Evolutionary conservation across 2,797 vertebrate genomes (phyloP), one percentile per base, ranked within the genome.

Genomic region (Pipistrellus pygmaeus): DNA sequence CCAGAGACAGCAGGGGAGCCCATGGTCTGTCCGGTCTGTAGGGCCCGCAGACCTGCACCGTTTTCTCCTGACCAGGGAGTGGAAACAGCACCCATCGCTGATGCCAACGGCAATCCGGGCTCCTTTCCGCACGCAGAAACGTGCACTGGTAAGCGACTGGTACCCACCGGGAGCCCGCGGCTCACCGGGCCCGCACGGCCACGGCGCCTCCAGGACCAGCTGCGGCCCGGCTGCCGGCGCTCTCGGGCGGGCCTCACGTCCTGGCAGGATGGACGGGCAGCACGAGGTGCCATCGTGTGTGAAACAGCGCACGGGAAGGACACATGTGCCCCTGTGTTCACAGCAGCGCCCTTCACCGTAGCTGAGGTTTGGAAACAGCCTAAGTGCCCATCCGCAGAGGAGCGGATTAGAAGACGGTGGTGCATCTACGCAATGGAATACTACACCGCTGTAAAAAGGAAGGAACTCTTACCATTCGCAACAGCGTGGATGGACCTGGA

Each of bases 1-100:
- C 55, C 21, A 91, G 92, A 92, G 86, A 94, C 38, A 35, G 73
- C 11, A 78, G 84, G 51, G 53, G 14, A 73, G 85, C 8, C 85
- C 55, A n/a, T 81, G 60, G 71, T 88, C 73, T 91, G 21, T 78
- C 48, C 20, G 11, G 12, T 69, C 82, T 53, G 32, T 18, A 53
- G 44, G 62, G 77, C 44, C 83, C 84, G 48, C 17, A 23, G 60
- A 81, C 83, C 35, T 57, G 78, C 57, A 69, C 71, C 23, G n/a
- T 25, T 69, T 81, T 82, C 71, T 91, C 75, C 85, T 72, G 69
- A 89, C 25, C 55, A 41, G 51, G 72, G 57, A 48, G 68, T 17
- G 85, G 91, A 87, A 91, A 80, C 51, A 75, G n/a, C 77, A 84
- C 38, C 23, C 13, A 72, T 66, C 9, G 13, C 35, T 8, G 15